These are phyloP conservation scores for Hycleus cichorii DNA, from an alignment of 1,140 invertebrate genomes.

Conservation along the genomic window DNA sequence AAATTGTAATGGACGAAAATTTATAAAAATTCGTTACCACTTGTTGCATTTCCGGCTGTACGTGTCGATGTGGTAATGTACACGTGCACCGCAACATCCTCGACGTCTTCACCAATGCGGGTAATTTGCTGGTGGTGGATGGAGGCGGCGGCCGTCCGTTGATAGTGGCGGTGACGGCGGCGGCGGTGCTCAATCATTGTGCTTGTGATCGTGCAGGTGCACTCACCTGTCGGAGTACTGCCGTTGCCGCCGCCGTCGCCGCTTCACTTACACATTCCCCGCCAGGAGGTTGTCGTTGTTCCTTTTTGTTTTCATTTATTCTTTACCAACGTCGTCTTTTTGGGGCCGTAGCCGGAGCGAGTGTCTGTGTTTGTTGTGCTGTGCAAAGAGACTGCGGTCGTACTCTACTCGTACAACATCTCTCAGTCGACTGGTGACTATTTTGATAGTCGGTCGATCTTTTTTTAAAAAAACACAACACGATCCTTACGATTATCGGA, in stretches of 20 bases:
- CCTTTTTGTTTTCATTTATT: no score
- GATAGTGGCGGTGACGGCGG: neutral
- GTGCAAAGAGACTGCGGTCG: neutral
- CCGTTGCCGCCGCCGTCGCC: conserved; percentile 9
- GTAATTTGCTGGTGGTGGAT: neutral
- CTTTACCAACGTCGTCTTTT: conserved; percentile 1
- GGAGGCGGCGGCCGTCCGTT: neutral
- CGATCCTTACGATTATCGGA: no score
- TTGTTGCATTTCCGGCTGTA: no score
- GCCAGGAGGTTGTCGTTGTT: conserved; percentile 13
- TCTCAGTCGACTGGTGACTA: neutral
- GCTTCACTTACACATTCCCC: conserved; percentile 28
- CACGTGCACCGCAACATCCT: no score
- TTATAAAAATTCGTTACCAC: no score
- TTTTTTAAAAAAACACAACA: neutral
- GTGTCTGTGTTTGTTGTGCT: neutral
- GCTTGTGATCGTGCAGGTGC: conserved; percentile 22
- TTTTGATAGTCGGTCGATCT: neutral
- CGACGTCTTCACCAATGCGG: no score
- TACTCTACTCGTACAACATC: neutral
- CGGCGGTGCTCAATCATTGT: neutral
- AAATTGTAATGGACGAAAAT: no score
- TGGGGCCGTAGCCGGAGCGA: neutral
- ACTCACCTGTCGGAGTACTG: conserved; percentile 28
- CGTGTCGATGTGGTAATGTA: no score